Conservation (phyloP, 2,113 vertebrate species). For the Trematomus loennbergii region DNA sequence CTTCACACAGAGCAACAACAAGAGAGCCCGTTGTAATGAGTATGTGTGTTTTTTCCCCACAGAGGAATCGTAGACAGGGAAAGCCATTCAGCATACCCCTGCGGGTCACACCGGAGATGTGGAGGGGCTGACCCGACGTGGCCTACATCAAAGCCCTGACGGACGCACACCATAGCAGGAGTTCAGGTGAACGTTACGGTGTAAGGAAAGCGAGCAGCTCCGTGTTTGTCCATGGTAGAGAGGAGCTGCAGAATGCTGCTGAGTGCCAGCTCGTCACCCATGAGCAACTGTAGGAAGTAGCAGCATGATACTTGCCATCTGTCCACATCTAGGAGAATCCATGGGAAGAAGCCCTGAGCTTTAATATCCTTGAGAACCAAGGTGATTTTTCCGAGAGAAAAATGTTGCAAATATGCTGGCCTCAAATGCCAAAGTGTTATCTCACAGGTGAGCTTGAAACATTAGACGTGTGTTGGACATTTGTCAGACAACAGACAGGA, state of each 20-base stretch:
- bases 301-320: conserved; percentile 61
- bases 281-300: conserved; percentile 54
- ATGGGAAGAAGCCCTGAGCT: conserved; percentile 15
- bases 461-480: conserved; percentile 57
- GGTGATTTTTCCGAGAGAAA: conserved; percentile 15
- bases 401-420: conserved; percentile 36
- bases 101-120: conserved; percentile 61
- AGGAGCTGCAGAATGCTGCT: conserved; percentile 49
- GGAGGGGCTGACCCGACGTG: conserved; percentile 53
- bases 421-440: conserved; percentile 51
- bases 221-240: conserved; percentile 41
- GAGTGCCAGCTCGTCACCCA: conserved; percentile 60
- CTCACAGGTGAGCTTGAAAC: conserved; percentile 66
- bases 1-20: conserved; percentile 66
- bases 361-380: conserved; percentile 22
- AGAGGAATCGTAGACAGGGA: conserved; percentile 66
- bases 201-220: conserved; percentile 27
- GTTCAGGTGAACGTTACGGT: conserved; percentile 62
- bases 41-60: conserved; percentile 45
- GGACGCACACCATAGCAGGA: conserved; percentile 33
- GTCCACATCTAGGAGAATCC: conserved; percentile 38
- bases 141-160: conserved; percentile 57
- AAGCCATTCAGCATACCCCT: conserved; percentile 65
- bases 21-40: conserved; percentile 68
- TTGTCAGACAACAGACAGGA: conserved; percentile 45